Evolutionary conservation across 2,797 vertebrate species (phyloP), one percentile per base, ranked within the genome.

Genomic region (Sebastes steindachneri): DNA sequence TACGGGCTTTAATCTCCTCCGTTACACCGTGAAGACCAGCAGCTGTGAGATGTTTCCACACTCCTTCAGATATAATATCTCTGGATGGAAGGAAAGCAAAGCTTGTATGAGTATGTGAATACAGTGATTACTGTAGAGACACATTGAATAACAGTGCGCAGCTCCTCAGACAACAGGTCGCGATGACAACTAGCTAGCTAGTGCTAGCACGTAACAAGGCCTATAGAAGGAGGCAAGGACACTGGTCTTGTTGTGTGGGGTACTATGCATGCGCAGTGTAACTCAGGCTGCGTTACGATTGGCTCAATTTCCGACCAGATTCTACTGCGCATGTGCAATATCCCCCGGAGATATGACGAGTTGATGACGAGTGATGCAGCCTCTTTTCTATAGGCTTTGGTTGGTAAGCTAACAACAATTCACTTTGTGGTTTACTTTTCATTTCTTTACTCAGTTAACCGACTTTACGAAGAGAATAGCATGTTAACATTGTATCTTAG

Each of bases 111-210:
- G 48, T 7, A 45, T n/a, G 19, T 37, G 35, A 37, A 1, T 37
- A 14, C 35, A 37, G 4, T 37, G 35, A 37, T 37, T 2, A 37
- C 35, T 66, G 6, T 7, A 37, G 8, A 73, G 19, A 75, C 7
- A 69, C 33, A 60, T n/a, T 63, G 21, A 78, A 66, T 28, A 53
- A 75, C 37, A 80, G 66, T 79, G 79, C 80, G 73, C 80, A 84
- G 21, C 75, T 73, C 51, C 19, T 29, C 10, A 80, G 63, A 91
- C 88, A 92, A 90, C 92, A 92, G 83, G 88, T 91, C 87, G 73
- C 7, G 63, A 69, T 73, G 73, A 76, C 68, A 88, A 79, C 77
- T 72, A 64, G 88, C 68, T 71, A 68, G 88, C 69, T 88, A 84
- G 19, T 28, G 67, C 59, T 91, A 93, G 86, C 93, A 72, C 2